Evolutionary conservation across 2,113 vertebrate genomes (phyloP), one percentile per base, ranked within the genome.

Genomic region (Siniperca chuatsi): DNA sequence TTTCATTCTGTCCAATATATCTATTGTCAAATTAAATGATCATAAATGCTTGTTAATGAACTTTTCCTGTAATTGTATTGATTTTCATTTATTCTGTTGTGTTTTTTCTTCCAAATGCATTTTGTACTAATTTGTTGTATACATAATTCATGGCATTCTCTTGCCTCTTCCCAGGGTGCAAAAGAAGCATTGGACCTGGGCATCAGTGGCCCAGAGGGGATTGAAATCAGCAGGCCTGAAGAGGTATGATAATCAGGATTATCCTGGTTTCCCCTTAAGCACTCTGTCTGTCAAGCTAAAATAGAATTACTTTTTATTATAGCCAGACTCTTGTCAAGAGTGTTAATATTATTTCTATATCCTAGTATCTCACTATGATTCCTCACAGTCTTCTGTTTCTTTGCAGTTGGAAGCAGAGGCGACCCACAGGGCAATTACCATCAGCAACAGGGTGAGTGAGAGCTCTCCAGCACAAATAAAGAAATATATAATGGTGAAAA

Each of bases 221-320:
- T 99, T 2, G 98, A 99, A 93, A 98, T 99, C 95, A 99, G 98
- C 92, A 96, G 98, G 73, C 98, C 98, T 0, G 98, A 99, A 54
- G 98, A 99, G 97, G 98, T 99, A 70, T 3, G 37, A 79, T 5
- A 9, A 23, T 23, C 58, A 23, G 48, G 13, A 42, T 83, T 58
- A 76, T 55, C 9, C 4, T 25, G 2, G 20, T 42, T 11, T 15
- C 15, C 10, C 21, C n/a, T n/a, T 2, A 44, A 42, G 1, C 20
- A 3, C 8, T 20, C 8, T n/a, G 13, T 50, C 40, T 54, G 25
- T 54, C 18, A 21, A 52, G 11, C 4, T 35, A 61, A 70, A 54
- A 37, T 46, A 55, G 33, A 48, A 16, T 48, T 15, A 52, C 4
- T 54, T 37, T 29, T 54, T 46, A 55, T 75, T 21, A 66, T 18